These are phyloP conservation scores for Hirudo medicinalis DNA, from an alignment of 1,140 invertebrate genomes.

Conservation along the genomic window DNA sequence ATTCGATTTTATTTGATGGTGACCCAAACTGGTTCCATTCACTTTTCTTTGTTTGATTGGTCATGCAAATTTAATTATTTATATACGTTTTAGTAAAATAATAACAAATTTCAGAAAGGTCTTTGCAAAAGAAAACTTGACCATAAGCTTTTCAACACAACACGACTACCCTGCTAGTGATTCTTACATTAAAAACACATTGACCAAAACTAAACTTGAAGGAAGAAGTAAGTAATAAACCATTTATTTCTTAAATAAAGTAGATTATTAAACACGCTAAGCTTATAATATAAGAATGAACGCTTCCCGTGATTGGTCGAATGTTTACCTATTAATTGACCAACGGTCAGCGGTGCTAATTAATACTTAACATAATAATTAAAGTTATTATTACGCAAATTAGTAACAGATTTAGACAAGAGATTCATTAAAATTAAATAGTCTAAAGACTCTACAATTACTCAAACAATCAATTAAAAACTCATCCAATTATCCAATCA, in stretches of 20 bases:
- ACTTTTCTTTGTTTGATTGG: neutral
- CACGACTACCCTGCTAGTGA: constrained; percentile 15
- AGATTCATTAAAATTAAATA: too few species aligned
- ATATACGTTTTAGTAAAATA: neutral
- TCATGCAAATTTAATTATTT: neutral
- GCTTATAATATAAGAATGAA: too few species aligned
- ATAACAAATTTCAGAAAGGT: neutral
- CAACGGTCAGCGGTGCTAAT: too few species aligned
- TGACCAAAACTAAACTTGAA: constrained; percentile 7
- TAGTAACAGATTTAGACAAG: too few species aligned
- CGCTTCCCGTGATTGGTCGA: too few species aligned
- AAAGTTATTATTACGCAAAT: too few species aligned
- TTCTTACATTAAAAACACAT: constrained; percentile 1
- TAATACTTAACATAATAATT: too few species aligned
- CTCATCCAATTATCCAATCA: neutral
- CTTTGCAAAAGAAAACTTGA: constrained; percentile 15
- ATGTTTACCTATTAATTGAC: too few species aligned
- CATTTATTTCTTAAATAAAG: too few species aligned
- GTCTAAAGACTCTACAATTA: too few species aligned
- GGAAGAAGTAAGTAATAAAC: neutral
- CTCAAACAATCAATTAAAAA: too few species aligned
- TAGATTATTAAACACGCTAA: too few species aligned
- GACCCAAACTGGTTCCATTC: neutral
- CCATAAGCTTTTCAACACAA: constrained; percentile 3
- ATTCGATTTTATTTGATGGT: neutral